Evolutionary conservation across 2,888 invertebrate species (phyloP), one percentile per base, ranked within the genome.

Genomic region (Odontothrips loti): DNA sequence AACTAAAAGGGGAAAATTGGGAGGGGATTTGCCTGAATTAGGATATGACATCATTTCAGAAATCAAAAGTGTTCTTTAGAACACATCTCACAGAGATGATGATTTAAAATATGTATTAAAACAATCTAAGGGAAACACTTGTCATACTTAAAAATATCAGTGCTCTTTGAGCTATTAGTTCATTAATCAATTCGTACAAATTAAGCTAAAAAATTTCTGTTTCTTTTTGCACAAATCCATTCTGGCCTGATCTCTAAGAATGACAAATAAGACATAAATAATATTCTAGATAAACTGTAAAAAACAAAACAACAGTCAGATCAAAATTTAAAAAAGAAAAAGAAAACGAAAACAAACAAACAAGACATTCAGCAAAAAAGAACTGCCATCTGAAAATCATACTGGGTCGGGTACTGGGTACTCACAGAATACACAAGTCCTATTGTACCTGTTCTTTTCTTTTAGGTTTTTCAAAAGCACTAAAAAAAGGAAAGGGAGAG

Each of bases 111-210:
- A 75, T 27, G 68, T 12, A 23, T 27, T 27, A 75, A 27, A 11
- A 75, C 27, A 75, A 75, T 27, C 27, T 75, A 9, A 75, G 23
- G 27, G 68, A 75, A 27, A 75, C 27, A 75, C 27, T 27, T 75
- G 12, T 27, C 68, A 75, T 75, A 43, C 34, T 75, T 23, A 75
- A 68, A 75, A 75, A 75, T 75, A 75, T 75, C 68, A 75, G 68
- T 23, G 27, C 68, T 75, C 68, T 75, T 75, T 12, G 27, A 75
- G 68, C 68, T 3, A 75, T 75, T 75, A 75, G 68, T 75, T 27
- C 23, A 75, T 75, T 75, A 75, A 75, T 75, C 23, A 27, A 75
- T 27, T 27, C 27, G 27, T 75, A 75, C 23, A 23, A 27, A 27
- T 75, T 9, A 27, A 27, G 68, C 68, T 75, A 75, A 0, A 75